Base-by-base conservation (phyloP, 2,888 invertebrate genomes). In the Harmothoe impar region DNA sequence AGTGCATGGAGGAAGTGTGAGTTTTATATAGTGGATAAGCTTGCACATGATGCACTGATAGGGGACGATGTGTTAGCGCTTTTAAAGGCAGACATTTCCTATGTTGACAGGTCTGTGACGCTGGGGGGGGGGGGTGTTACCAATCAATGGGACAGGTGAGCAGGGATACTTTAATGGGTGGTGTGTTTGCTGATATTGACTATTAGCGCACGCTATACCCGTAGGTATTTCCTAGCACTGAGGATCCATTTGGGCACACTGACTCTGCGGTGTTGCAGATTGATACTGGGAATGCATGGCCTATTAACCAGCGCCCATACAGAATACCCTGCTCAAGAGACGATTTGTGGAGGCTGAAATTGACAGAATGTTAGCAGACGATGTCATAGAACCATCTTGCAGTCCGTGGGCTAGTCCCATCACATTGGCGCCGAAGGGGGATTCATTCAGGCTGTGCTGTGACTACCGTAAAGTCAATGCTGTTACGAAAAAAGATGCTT, bases 391-490 rank as follows among this genome's bases (percentile, higher is more conserved):
- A n/a, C n/a, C n/a, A n/a, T n/a, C n/a, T n/a, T n/a, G n/a, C n/a
- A n/a, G n/a, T n/a, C 25, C 68, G 23, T 90, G 90, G 90, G 88
- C 68, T 5, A 88, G 86, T 15, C 90, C 90, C 25, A 72, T n/a
- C n/a, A n/a, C n/a, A n/a, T n/a, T n/a, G n/a, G n/a, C n/a, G n/a
- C n/a, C n/a, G n/a, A n/a, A n/a, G n/a, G n/a, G n/a, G n/a, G n/a
- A n/a, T n/a, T n/a, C n/a, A n/a, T n/a, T n/a, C n/a, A n/a, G n/a
- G n/a, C 88, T 90, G 31, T 90, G 90, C 43, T 86, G 62, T 10
- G 90, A 90, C 72, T 90, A 90, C 77, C 62, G 90, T 20, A 56
- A 72, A 89, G 17, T 81, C n/a, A n/a, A n/a, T n/a, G n/a, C n/a
- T n/a, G n/a, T n/a, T n/a, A n/a, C n/a, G n/a, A n/a, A n/a, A n/a